phyloP scores from a whole-genome alignment of 2,797 vertebrate species.

The Myotis vivesi region DNA sequence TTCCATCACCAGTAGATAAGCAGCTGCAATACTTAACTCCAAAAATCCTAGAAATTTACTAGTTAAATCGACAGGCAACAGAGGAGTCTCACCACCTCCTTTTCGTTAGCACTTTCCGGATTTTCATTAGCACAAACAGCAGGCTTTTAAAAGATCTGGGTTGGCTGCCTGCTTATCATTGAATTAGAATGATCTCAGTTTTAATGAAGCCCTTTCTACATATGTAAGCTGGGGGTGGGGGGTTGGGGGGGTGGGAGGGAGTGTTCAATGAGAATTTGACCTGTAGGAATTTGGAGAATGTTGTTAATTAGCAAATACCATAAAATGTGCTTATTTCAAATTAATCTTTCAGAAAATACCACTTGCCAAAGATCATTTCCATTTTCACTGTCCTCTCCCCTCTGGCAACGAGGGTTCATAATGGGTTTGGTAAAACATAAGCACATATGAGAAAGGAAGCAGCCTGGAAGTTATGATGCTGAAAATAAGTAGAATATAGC shows the following conservation, averaged over 20 bases:
- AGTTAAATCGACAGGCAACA: neutral
- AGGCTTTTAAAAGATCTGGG: neutral
- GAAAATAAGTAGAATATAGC: neutral
- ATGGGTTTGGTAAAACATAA: neutral
- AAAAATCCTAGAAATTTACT: neutral
- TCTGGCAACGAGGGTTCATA: neutral
- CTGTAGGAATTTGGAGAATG: slow-evolving; percentile 5
- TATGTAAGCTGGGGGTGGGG: neutral
- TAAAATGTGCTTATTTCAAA: slow-evolving; percentile 36
- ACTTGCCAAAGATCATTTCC: neutral
- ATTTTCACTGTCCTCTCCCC: neutral
- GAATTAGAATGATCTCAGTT: slow-evolving; percentile 16
- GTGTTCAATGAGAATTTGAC: neutral
- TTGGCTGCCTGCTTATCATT: neutral
- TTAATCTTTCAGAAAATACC: slow-evolving; percentile 21
- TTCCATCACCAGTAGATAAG: neutral
- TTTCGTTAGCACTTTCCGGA: neutral
- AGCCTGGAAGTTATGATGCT: neutral
- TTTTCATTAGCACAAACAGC: slow-evolving; percentile 36
- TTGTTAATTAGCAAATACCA: neutral
- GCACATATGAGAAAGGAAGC: neutral
- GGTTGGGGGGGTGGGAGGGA: rapidly evolving
- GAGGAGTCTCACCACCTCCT: neutral
- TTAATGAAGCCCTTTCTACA: neutral
- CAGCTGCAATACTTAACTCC: neutral